These are phyloP conservation scores for Pollenia griseotomentosa DNA, from an alignment of 2,888 invertebrate species.

Conservation along the genomic window DNA sequence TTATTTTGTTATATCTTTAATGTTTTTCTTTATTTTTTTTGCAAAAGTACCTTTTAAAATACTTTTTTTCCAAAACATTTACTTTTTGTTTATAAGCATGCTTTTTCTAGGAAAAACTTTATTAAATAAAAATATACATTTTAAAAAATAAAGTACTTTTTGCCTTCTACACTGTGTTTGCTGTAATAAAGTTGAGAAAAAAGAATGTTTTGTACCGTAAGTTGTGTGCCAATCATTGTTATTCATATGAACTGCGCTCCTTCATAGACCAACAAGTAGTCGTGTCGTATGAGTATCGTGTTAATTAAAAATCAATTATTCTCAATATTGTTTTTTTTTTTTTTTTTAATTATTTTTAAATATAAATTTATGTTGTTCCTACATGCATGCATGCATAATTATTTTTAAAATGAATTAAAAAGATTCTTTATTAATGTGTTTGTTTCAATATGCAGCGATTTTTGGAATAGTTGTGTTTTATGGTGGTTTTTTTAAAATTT, in stretches of 20 bases:
- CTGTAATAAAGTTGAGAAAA: neutral
- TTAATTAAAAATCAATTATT: conserved; percentile 67
- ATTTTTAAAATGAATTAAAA: conserved; percentile 58
- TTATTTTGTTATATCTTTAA: no score
- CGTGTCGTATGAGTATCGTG: conserved; percentile 29
- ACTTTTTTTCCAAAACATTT: no score
- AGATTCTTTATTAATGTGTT: conserved; percentile 24
- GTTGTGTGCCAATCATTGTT: neutral
- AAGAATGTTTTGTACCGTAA: neutral
- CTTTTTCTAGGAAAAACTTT: no score
- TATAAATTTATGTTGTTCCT: neutral
- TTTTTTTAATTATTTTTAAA: conserved; percentile 14
- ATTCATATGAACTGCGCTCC: neutral
- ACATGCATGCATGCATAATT: conserved; percentile 32
- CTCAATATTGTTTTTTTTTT: conserved; percentile 16
- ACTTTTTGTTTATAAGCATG: no score
- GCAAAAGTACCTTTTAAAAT: no score
- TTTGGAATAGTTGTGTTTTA: conserved; percentile 33
- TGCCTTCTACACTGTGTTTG: neutral
- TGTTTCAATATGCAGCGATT: conserved; percentile 13
- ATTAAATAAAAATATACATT: no score
- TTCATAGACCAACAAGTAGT: neutral
- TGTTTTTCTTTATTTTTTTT: no score
- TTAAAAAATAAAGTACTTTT: no score
- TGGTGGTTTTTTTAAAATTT: neutral